Evolutionary conservation across 2,797 vertebrate species (phyloP).

Genomic region (Pristis pectinata): DNA sequence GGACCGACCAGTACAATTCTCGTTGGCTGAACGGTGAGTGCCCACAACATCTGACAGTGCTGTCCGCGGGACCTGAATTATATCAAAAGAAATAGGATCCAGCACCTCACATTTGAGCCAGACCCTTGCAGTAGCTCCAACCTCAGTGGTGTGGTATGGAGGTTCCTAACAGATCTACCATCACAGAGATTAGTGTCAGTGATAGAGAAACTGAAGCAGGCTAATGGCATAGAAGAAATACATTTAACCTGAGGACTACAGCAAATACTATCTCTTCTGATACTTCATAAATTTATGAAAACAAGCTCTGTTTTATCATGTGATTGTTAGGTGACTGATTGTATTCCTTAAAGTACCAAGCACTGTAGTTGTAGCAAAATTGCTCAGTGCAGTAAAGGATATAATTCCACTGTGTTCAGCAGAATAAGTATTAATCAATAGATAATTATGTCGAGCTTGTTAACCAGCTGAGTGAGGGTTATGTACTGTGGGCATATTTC

Average conservation of each 20-base stretch:
- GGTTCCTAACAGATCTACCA: too few species aligned
- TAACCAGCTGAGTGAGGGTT: neutral
- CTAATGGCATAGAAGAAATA: neutral
- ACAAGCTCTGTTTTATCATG: neutral
- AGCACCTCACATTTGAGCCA: neutral
- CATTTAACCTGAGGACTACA: too few species aligned
- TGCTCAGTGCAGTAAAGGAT: neutral
- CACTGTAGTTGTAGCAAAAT: neutral
- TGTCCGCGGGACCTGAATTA: neutral
- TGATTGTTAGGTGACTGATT: neutral
- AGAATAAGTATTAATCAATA: neutral
- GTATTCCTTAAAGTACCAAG: neutral
- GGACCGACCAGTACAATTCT: conserved; percentile 98
- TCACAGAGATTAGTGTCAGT: too few species aligned
- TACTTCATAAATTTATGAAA: neutral
- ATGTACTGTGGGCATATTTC: neutral
- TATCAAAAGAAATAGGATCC: neutral
- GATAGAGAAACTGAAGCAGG: neutral
- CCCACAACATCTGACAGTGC: too few species aligned
- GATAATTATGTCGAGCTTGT: neutral
- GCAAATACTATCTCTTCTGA: neutral
- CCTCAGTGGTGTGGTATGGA: too few species aligned
- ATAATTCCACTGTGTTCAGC: neutral
- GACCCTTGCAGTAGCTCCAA: too few species aligned
- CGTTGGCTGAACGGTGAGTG: conserved; percentile 91